Base-by-base conservation (phyloP, 2,113 vertebrate genomes). In the Solenodon paradoxus region DNA sequence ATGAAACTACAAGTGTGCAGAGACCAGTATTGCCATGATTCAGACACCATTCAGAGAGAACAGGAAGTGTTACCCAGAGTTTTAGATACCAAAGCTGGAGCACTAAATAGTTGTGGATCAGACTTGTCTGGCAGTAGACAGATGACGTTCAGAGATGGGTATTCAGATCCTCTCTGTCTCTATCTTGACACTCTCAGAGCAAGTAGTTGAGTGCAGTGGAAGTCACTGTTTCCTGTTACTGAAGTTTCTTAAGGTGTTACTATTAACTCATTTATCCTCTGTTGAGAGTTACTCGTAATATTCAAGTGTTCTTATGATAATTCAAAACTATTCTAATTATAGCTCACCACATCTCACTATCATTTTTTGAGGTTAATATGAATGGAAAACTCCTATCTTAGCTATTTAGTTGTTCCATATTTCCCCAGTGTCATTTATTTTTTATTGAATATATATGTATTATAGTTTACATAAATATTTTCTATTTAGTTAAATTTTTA, bases 291-390 rank as follows among this genome's bases (percentile, higher is more conserved):
- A 68, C 49, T 83, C 57, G 30, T 59, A 90, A 59, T 40, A 95
- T 59, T 89, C 90, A 53, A 57, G 8, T 87, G 24, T 93, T 92
- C 69, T 93, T 64, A 57, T 19, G 22, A 95, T 63, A 95, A 69
- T 63, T 93, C 64, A 72, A 94, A 78, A 74, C 49, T 51, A 83
- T 80, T 90, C 49, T 57, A 40, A 78, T 87, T 89, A 61, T 61
- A 49, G 45, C 40, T 94, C 49, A 38, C 15, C 74, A 42, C 16
- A 7, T 22, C n/a, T 32, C 75, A 20, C 74, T 49, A 53, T 90
- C 19, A 57, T 71, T 84, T 79, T 53, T 84, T 85, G 30, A 84
- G 75, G 63, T 93, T 84, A 61, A 49, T 61, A n/a, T 80, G 19
- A 94, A 30, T 88, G 61, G n/a, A 82, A 94, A 66, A 68, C 16